Evolutionary conservation across 2,113 vertebrate species (phyloP).

Genomic region (cattle (Bos taurus)): DNA sequence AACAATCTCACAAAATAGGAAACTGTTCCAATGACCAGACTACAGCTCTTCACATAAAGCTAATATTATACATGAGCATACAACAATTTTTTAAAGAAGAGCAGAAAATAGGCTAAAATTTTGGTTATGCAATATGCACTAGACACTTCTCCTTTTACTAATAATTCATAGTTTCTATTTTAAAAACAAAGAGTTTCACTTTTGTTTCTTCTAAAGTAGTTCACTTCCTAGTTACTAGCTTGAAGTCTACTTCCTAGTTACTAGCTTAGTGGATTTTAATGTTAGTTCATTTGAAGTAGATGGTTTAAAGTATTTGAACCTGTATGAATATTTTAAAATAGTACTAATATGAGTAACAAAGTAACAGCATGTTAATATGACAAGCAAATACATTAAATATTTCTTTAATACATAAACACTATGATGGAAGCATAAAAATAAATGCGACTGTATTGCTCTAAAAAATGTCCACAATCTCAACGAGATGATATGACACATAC

Average conservation of each 20-base stretch:
- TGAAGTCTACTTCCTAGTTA: conserved; percentile 17
- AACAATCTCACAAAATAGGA: not conserved
- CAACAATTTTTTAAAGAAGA: not conserved
- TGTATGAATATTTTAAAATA: not conserved
- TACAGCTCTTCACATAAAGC: not conserved
- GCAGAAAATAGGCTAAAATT: not conserved
- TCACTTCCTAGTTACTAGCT: conserved; percentile 37
- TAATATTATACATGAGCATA: not conserved
- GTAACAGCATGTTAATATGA: not conserved
- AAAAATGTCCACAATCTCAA: not conserved
- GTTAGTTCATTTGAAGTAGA: not conserved
- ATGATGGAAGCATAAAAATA: not conserved
- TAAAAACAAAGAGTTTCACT: conserved; percentile 58
- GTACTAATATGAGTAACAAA: not conserved
- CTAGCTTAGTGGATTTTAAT: not conserved
- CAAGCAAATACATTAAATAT: not conserved
- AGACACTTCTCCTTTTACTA: not conserved
- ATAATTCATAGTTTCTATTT: not conserved
- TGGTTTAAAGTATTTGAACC: not conserved
- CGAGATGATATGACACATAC: not conserved
- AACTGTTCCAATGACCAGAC: not conserved
- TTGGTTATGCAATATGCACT: not conserved
- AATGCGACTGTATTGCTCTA: not conserved
- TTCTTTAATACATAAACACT: not conserved
- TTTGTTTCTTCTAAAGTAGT: conserved; percentile 59